A percentile compares a stretch with the other conserved stretches of the same genome.
phyloP scores from a whole-genome alignment of 2,888 invertebrate genomes.

The Melanophora roralis region DNA sequence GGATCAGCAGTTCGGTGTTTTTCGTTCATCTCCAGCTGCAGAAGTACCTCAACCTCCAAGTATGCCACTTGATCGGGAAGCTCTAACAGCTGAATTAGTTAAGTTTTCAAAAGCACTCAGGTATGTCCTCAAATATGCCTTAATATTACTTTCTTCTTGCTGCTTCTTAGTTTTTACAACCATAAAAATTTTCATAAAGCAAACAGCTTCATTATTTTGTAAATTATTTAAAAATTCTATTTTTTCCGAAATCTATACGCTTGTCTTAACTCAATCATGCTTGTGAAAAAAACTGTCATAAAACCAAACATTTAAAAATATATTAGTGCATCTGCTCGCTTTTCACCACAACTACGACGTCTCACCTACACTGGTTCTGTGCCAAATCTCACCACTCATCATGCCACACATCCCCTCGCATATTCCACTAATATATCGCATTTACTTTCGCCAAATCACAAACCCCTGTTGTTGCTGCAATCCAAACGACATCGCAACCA shows the following conservation, averaged over 20 bases:
- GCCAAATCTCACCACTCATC: constrained; percentile 78
- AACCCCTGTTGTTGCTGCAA: constrained; percentile 70
- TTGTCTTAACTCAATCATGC: constrained; percentile 44
- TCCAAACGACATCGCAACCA: constrained; percentile 69
- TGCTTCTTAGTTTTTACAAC: too few species aligned
- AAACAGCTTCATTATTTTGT: neutral
- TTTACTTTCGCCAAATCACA: constrained; percentile 73
- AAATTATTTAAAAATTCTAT: neutral
- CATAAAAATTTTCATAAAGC: neutral
- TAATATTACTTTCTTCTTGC: neutral
- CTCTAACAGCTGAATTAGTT: constrained; percentile 78
- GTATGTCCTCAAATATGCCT: constrained; percentile 62
- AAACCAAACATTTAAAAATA: constrained; percentile 19
- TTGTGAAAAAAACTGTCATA: constrained; percentile 31
- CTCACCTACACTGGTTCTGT: constrained; percentile 80
- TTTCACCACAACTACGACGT: constrained; percentile 73
- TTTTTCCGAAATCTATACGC: neutral
- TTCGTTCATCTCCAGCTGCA: constrained; percentile 80
- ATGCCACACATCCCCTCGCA: constrained; percentile 64
- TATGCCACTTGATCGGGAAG: constrained; percentile 76
- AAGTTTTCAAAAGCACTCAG: constrained; percentile 77
- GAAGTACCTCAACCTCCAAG: constrained; percentile 75
- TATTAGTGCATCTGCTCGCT: constrained; percentile 74
- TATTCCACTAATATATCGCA: constrained; percentile 70
- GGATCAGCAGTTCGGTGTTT: constrained; percentile 84